Evolutionary conservation across 35 echinoderm and acorn worm species (phyloP).

Genomic region (Lytechinus pictus): DNA sequence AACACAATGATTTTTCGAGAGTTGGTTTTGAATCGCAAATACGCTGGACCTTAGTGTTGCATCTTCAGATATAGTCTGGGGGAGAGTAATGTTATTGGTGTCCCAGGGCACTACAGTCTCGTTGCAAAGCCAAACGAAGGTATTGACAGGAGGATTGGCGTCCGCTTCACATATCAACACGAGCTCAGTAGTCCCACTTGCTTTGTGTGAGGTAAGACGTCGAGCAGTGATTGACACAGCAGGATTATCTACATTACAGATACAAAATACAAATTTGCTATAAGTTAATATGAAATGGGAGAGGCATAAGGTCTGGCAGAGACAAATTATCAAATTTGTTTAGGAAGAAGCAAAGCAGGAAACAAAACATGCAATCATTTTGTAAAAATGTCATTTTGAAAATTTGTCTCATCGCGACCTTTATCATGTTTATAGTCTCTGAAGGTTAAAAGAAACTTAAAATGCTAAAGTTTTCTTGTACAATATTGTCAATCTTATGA

Average conservation of each 20-base stretch:
- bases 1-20: background rate
- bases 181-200: background rate
- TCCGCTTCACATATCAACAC: background rate
- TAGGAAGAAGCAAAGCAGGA: no score
- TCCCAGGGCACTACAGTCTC: background rate
- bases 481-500: no score
- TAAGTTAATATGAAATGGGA: no score
- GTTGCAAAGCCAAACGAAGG: background rate
- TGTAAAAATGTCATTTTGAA: no score
- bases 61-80: background rate
- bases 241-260: background rate
- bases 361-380: no score
- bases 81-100: background rate
- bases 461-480: no score
- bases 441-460: no score
- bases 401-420: no score
- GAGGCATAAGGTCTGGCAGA: no score
- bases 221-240: background rate
- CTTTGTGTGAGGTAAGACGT: background rate
- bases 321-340: no score
- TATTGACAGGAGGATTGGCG: background rate
- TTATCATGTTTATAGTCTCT: no score
- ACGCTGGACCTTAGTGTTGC: background rate
- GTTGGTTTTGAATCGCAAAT: background rate
- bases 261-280: no score